phyloP scores from a whole-genome alignment of 2,888 invertebrate genomes.

The Acanthosepion lycidas region DNA sequence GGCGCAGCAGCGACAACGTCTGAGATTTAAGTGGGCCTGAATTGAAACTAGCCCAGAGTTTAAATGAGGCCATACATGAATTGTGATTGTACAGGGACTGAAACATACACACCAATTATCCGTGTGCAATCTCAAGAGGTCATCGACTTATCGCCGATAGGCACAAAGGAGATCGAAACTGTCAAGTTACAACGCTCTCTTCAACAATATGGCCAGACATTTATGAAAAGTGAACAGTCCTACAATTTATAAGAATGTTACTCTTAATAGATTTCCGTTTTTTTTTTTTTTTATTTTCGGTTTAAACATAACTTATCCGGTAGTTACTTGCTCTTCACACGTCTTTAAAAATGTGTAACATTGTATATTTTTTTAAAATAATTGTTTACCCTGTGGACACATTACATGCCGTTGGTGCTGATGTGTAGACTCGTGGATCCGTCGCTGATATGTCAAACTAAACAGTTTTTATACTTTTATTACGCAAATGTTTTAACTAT shows the following conservation, averaged over 20 bases:
- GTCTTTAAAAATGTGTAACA: too few relatives aligned
- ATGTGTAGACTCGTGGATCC: too few relatives aligned
- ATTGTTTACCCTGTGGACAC: too few relatives aligned
- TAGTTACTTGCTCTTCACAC: too few relatives aligned
- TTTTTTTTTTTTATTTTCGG: too few relatives aligned
- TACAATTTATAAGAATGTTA: not conserved
- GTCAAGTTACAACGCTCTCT: not conserved
- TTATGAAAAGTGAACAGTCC: not conserved
- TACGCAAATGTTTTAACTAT: too few relatives aligned
- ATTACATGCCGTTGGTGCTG: too few relatives aligned
- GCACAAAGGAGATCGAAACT: not conserved
- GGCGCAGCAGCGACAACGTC: not conserved
- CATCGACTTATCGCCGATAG: not conserved
- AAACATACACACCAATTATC: constrained; percentile 33
- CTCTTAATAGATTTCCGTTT: not conserved
- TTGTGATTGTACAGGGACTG: not conserved
- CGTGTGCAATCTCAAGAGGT: not conserved
- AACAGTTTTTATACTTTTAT: too few relatives aligned
- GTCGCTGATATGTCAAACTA: too few relatives aligned
- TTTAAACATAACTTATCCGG: too few relatives aligned
- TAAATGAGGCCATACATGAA: not conserved
- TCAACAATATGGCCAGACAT: not conserved
- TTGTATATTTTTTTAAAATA: too few relatives aligned
- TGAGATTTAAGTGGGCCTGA: not conserved
- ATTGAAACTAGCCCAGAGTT: not conserved